Percentiles rank a stretch among this genome's conserved stretches.
These are phyloP conservation scores for Petrocephalus sullivani DNA, from an alignment of 2,797 vertebrate species.

Conservation along the genomic window DNA sequence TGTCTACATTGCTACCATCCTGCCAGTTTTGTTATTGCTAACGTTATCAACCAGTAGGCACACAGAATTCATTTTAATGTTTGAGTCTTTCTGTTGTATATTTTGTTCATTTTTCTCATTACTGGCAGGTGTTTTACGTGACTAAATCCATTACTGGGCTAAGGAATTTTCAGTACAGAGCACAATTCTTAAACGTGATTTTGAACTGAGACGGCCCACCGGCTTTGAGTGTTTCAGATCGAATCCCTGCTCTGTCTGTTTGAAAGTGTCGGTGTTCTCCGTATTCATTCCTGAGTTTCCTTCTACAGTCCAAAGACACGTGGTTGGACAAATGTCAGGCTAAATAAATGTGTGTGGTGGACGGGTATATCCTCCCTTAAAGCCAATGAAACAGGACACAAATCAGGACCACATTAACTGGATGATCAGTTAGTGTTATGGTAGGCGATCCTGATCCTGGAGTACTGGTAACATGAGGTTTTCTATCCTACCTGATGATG, in stretches of 20 bases:
- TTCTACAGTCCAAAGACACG: neutral
- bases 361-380: neutral
- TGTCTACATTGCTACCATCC: neutral
- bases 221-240: neutral
- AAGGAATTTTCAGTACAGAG: neutral
- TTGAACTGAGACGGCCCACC: neutral
- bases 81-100: neutral
- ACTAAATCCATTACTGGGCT: neutral
- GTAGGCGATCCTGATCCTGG: neutral
- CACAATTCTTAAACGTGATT: neutral
- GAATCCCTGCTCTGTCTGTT: neutral
- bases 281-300: neutral
- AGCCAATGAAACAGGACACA: neutral
- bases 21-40: neutral
- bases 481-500: neutral
- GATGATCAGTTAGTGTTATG: neutral
- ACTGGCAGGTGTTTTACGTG: neutral
- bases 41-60: neutral
- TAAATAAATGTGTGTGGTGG: neutral
- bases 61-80: neutral
- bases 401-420: neutral
- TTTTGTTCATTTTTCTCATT: neutral
- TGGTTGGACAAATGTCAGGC: neutral
- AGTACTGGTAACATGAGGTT: neutral
- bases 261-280: neutral